Conservation (phyloP, 2,797 vertebrate species). For the Crenichthys baileyi region DNA sequence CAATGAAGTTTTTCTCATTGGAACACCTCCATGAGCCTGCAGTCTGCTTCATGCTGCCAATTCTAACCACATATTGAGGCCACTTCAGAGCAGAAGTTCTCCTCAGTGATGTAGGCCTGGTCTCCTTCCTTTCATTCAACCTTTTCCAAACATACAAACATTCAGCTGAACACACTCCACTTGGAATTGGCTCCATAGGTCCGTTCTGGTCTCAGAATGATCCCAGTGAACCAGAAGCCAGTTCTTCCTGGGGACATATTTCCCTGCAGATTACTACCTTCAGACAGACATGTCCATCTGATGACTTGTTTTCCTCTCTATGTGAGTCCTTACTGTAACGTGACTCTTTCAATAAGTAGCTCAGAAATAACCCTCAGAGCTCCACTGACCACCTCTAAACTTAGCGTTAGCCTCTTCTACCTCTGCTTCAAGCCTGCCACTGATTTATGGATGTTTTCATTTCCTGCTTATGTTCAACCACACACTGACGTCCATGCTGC, state of each 20-base stretch:
- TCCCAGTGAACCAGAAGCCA: background rate
- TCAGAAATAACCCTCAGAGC: conserved; percentile 59
- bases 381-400: conserved; percentile 70
- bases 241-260: conserved; percentile 4
- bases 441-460: conserved; percentile 74
- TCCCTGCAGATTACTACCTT: conserved; percentile 38
- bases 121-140: conserved; percentile 32
- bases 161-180: conserved; percentile 37
- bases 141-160: conserved; percentile 41
- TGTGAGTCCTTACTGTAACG: conserved; percentile 57
- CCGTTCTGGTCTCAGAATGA: background rate
- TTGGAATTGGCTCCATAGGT: background rate
- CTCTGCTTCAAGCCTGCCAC: conserved; percentile 40
- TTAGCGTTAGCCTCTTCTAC: conserved; percentile 58
- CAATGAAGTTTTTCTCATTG: conserved; percentile 27
- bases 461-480: conserved; percentile 75
- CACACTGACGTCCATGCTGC: conserved; percentile 61
- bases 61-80: conserved; percentile 14
- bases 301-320: conserved; percentile 44
- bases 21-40: conserved; percentile 42
- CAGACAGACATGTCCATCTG: conserved; percentile 49
- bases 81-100: conserved; percentile 18
- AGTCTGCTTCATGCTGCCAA: background rate
- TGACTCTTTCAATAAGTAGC: conserved; percentile 60
- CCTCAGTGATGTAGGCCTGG: background rate